Evolutionary conservation across 1,140 invertebrate species (phyloP).

Genomic region (Mylabris phalerata): DNA sequence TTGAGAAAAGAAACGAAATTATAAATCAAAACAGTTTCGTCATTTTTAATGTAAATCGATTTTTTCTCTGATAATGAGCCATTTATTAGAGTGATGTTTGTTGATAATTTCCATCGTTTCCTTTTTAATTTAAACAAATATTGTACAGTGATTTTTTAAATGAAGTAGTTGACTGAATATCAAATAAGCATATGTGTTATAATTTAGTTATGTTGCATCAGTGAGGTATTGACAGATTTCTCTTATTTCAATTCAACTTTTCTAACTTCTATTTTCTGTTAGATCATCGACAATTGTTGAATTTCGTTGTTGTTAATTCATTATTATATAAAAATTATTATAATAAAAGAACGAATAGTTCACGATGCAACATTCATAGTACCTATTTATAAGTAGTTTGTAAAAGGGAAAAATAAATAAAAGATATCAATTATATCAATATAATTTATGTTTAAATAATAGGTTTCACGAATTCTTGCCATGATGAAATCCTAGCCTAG

Average conservation of each 20-base stretch:
- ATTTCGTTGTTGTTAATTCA: constrained; percentile 3
- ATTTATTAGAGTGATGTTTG: neutral
- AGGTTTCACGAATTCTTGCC: constrained; percentile 39
- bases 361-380: constrained; percentile 21
- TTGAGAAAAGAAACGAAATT: constrained; percentile 8
- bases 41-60: neutral
- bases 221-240: neutral
- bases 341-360: neutral
- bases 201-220: constrained; percentile 25
- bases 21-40: neutral
- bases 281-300: constrained; percentile 1
- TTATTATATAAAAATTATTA: too few species aligned
- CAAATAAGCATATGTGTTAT: constrained; percentile 18
- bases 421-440: constrained; percentile 31
- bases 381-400: constrained; percentile 27
- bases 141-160: constrained; percentile 30
- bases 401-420: constrained; percentile 15
- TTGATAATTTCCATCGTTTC: constrained; percentile 10
- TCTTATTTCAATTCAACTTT: neutral
- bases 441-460: constrained; percentile 27
- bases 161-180: constrained; percentile 29
- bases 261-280: constrained; percentile 10
- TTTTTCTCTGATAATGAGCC: too few species aligned
- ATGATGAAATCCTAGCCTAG: constrained; percentile 39
- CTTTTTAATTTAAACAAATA: constrained; percentile 18